phyloP scores from a whole-genome alignment of 2,113 vertebrate genomes.

The Labrus mixtus region DNA sequence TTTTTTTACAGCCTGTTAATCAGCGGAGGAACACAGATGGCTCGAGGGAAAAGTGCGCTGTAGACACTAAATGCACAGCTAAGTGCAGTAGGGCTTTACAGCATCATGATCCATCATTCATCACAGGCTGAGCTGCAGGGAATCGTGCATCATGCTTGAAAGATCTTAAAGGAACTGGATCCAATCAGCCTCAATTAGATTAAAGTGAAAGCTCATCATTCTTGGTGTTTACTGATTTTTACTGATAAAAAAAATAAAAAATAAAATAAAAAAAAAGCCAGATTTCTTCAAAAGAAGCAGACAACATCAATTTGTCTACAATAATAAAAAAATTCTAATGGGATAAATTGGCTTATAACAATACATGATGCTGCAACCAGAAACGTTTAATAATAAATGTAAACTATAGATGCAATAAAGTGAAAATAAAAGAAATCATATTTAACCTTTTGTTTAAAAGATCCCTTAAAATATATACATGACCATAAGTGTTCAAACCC shows the following conservation, averaged over 20 bases:
- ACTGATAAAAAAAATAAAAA: slow-evolving; percentile 36
- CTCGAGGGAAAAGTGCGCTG: slow-evolving; percentile 55
- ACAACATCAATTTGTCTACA: neutral
- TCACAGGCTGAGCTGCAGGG: slow-evolving; percentile 43
- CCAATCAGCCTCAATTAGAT: slow-evolving; percentile 52
- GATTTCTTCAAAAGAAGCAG: neutral
- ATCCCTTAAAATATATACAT: no score
- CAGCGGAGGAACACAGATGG: slow-evolving; percentile 68
- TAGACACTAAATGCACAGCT: slow-evolving; percentile 68
- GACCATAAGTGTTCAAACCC: no score
- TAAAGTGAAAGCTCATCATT: slow-evolving; percentile 48
- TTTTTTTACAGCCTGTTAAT: slow-evolving; percentile 69
- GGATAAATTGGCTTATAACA: neutral
- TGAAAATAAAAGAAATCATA: no score
- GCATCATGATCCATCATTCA: slow-evolving; percentile 67
- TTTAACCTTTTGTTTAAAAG: no score
- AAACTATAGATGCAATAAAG: no score
- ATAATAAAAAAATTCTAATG: neutral
- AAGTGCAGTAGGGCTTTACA: slow-evolving; percentile 69
- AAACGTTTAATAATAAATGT: no score
- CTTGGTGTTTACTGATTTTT: slow-evolving; percentile 29
- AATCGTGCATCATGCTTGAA: slow-evolving; percentile 38
- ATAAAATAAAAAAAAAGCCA: no score
- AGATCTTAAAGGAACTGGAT: slow-evolving; percentile 52
- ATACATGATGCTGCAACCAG: no score